Evolutionary conservation across 1,140 invertebrate species (phyloP).

Genomic region (Galendromus occidentalis): DNA sequence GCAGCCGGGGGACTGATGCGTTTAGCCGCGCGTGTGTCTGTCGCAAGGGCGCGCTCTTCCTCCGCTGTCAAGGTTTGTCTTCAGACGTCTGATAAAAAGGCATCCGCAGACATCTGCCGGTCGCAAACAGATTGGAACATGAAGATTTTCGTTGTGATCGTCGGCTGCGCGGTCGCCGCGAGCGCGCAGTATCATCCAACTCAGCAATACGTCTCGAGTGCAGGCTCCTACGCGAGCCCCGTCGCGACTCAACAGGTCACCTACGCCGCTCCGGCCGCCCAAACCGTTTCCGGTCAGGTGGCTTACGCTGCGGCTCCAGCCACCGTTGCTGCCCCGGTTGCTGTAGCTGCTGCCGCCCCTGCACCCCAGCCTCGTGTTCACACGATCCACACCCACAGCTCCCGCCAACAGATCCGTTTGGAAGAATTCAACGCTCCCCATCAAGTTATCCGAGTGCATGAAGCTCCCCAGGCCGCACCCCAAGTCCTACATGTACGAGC

Average conservation of each 20-base stretch:
- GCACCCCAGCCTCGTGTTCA: not conserved
- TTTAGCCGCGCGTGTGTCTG: too few relatives aligned
- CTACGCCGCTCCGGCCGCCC: too few relatives aligned
- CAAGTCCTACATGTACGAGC: not conserved
- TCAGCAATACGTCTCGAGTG: not conserved
- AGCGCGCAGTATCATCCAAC: not conserved
- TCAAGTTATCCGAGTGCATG: conserved; percentile 5
- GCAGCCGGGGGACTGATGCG: too few relatives aligned
- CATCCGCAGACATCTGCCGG: too few relatives aligned
- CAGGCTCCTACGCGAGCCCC: not conserved
- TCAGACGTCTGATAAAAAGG: too few relatives aligned
- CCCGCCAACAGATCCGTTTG: not conserved
- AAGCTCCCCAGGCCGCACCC: not conserved
- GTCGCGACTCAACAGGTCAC: too few relatives aligned
- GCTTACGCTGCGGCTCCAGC: not conserved
- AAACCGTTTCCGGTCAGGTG: too few relatives aligned
- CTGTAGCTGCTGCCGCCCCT: not conserved
- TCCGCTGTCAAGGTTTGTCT: too few relatives aligned
- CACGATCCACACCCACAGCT: not conserved
- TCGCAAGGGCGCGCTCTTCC: too few relatives aligned
- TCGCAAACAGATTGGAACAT: too few relatives aligned
- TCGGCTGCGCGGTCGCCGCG: not conserved
- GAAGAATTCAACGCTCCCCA: not conserved
- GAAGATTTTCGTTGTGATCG: not conserved
- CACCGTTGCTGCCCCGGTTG: not conserved